Evolutionary conservation across 1,140 invertebrate genomes (phyloP), one percentile per base, ranked within the genome.

Genomic region (Andricus grossulariae): DNA sequence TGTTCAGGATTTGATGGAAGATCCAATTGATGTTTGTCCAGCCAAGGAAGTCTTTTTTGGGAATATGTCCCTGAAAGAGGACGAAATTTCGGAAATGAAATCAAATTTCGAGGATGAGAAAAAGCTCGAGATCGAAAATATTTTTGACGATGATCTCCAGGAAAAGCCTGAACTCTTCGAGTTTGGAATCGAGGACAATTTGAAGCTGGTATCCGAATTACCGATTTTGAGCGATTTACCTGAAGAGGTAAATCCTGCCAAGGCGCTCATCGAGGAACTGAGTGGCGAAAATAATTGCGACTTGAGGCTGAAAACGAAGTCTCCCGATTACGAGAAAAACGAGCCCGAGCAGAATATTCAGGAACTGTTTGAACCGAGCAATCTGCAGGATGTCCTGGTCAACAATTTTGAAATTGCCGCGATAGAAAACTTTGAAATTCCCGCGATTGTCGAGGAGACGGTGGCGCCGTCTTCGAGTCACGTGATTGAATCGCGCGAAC

Each of bases 361-460:
- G 5, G 25, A 66, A 45, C 2, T 66, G 2, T 39, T 66, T 16
- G 60, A 66, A 45, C 12, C 57, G 1, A 15, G 10, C 4, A 21
- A 13, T 32, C 11, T 12, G 25, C 21, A 15, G 19, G 13, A 13
- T 5, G 19, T 21, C 21, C 3, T 60, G 16, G 18, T 18, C n/a
- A 55, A 19, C 11, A 16, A n/a, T 66, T 66, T 66, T 50, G 54
- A 81, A 13, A 74, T 25, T 19, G 49, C 72, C 0, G 79, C 82
- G 7, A 54, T 71, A 18, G 52, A 81, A 52, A 51, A 81, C 8
- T 84, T 82, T 39, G 74, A 82, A 73, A 66, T 16, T 66, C 11
- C 60, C 60, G 60, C 60, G 0, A 16, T 8, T 13, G 15, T 32
- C 13, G 57, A 32, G 25, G 4, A 2, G 4, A 32, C 25, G 25